A percentile compares a stretch with the other conserved stretches of the same genome.
Conservation (phyloP, 2,113 vertebrate genomes). For the Canis aureus region DNA sequence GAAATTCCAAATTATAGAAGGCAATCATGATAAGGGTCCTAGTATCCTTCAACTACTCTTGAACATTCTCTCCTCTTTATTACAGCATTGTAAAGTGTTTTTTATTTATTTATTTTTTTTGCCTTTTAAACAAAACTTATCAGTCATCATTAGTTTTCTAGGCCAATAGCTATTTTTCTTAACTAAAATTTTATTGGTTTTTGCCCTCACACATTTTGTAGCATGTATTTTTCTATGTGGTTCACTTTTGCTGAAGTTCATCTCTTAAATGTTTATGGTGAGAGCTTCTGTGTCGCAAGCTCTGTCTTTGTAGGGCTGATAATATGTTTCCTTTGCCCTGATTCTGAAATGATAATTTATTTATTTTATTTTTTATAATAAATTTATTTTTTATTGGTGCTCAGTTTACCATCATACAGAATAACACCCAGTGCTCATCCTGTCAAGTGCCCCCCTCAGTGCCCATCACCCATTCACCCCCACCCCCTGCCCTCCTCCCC, state of each 20-base stretch:
- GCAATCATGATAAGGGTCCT: background rate
- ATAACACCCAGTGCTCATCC: no score
- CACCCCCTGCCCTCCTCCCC: no score
- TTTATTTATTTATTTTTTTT: background rate
- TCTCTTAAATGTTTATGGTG: background rate
- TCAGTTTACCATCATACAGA: no score
- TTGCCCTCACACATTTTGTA: background rate
- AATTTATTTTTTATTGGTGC: no score
- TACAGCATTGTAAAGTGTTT: background rate
- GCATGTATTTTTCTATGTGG: background rate
- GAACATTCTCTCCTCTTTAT: background rate
- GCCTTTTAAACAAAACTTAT: background rate
- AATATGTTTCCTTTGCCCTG: background rate
- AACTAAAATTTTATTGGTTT: slow-evolving; percentile 1
- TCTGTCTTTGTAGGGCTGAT: background rate
- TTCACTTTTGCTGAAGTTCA: background rate
- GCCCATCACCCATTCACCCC: no score
- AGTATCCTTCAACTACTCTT: background rate
- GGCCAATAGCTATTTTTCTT: background rate
- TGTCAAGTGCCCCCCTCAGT: no score
- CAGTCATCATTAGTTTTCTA: background rate
- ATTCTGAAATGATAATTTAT: background rate
- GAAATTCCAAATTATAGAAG: background rate
- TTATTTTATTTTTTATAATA: no score
- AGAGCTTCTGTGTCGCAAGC: background rate